Conservation (phyloP, 2,113 vertebrate species). For the Tachysurus fulvidraco region DNA sequence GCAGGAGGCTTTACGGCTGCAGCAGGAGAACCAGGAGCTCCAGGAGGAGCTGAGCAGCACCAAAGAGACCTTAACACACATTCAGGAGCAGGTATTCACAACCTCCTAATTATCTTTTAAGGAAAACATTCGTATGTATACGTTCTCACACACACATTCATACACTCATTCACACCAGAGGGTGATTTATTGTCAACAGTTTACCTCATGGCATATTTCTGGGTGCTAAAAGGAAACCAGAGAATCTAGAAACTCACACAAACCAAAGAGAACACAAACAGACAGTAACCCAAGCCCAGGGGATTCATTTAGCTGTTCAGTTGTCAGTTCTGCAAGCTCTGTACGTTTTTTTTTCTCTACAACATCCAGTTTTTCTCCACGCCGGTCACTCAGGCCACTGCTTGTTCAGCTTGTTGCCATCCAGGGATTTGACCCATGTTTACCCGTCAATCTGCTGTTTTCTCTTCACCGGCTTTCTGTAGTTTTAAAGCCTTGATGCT, state of each 20-base stretch:
- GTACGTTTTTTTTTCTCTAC: no score
- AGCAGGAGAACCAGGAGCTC: slow-evolving; percentile 52
- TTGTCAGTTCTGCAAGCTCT: not conserved
- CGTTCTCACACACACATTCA: slow-evolving; percentile 17
- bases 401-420: no score
- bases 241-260: not conserved
- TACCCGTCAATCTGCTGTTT: not conserved
- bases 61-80: slow-evolving; percentile 48
- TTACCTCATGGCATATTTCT: not conserved
- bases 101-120: not conserved
- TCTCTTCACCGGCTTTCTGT: not conserved
- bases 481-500: not conserved
- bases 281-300: not conserved
- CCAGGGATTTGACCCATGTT: not conserved
- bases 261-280: not conserved
- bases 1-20: slow-evolving; percentile 58
- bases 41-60: slow-evolving; percentile 58
- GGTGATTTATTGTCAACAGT: not conserved
- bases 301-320: not conserved
- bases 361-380: no score
- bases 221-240: not conserved
- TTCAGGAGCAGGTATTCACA: slow-evolving; percentile 68
- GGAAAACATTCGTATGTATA: slow-evolving; percentile 50
- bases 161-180: not conserved
- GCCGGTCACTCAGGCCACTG: no score